These are phyloP conservation scores for Sitta carolinensis DNA, from an alignment of 2,797 vertebrate species.

Conservation along the genomic window DNA sequence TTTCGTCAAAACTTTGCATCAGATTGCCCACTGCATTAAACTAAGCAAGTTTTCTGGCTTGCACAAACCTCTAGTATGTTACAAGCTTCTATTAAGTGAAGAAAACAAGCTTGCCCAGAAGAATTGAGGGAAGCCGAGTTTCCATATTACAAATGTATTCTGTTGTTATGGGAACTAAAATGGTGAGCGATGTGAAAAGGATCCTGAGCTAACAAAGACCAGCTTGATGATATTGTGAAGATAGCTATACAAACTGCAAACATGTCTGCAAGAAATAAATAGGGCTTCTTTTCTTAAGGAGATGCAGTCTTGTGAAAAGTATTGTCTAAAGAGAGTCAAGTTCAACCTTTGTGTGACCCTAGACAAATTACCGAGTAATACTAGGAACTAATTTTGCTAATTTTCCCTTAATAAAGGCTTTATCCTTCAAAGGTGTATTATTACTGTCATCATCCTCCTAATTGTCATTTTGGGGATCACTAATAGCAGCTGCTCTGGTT, in stretches of 20 bases:
- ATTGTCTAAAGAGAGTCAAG: background rate
- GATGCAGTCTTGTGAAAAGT: background rate
- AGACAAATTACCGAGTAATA: background rate
- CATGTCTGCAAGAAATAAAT: background rate
- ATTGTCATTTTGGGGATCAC: background rate
- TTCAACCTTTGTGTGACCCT: background rate
- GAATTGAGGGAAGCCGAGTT: background rate
- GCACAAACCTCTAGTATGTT: background rate
- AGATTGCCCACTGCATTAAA: background rate
- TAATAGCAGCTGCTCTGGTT: background rate
- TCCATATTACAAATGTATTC: slow-evolving; percentile 16
- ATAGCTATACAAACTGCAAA: background rate
- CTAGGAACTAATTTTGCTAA: slow-evolving; percentile 1
- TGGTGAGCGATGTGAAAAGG: background rate
- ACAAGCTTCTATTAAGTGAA: background rate
- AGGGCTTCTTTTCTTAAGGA: background rate
- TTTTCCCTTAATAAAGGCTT: slow-evolving; percentile 38
- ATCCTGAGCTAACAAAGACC: background rate
- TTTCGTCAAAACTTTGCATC: background rate
- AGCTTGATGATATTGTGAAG: background rate
- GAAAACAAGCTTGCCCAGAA: background rate
- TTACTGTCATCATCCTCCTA: background rate
- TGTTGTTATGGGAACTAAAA: slow-evolving; percentile 67
- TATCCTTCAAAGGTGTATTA: background rate
- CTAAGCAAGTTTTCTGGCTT: background rate